A percentile compares a stretch with the other conserved stretches of the same genome.
phyloP scores from a whole-genome alignment of 2,888 invertebrate species.

The Euclidia mi region DNA sequence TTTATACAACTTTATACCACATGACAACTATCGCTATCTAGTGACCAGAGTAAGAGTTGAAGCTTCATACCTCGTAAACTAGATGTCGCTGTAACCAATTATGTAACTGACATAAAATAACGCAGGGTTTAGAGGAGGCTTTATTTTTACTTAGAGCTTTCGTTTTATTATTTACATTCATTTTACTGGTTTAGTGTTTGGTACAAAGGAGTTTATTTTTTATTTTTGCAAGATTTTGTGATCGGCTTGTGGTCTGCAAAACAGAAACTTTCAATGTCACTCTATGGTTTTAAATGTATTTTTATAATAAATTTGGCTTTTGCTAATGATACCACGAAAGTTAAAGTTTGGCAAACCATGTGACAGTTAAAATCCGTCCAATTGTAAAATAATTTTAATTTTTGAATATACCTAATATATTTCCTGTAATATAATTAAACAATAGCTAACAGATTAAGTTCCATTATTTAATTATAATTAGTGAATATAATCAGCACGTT shows the following conservation, averaged over 20 bases:
- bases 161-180: not conserved
- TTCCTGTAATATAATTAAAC: slow-evolving; percentile 38
- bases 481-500: slow-evolving; percentile 3
- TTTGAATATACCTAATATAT: slow-evolving; percentile 26
- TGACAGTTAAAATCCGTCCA: slow-evolving; percentile 42
- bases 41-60: not conserved
- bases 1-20: not conserved
- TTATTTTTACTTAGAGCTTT: too few species aligned
- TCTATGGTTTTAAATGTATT: too few species aligned
- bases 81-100: slow-evolving; percentile 12
- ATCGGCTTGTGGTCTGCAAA: not conserved
- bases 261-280: too few species aligned
- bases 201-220: slow-evolving; percentile 1
- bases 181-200: not conserved
- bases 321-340: too few species aligned
- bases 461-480: slow-evolving; percentile 1
- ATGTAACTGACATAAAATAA: too few species aligned
- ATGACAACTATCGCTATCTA: slow-evolving; percentile 2
- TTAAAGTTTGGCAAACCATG: not conserved
- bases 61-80: not conserved
- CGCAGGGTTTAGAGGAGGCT: too few species aligned
- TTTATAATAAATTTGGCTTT: too few species aligned
- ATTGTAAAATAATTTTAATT: slow-evolving; percentile 38
- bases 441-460: slow-evolving; percentile 29
- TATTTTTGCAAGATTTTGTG: not conserved